Evolutionary conservation across 2,113 vertebrate species (phyloP), one percentile per base, ranked within the genome.

Genomic region (Anhinga rufa): DNA sequence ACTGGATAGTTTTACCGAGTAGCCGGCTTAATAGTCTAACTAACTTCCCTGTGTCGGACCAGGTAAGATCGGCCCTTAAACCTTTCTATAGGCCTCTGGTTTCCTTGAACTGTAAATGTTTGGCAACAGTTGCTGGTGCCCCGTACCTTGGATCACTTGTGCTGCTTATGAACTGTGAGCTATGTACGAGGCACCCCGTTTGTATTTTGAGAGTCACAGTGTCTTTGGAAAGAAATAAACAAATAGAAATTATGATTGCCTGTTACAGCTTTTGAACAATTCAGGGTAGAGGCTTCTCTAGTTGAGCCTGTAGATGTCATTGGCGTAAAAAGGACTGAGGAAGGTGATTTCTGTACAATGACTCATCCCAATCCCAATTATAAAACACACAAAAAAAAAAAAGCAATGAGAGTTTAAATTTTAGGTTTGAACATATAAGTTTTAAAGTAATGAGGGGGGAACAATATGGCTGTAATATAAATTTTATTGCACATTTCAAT

Each of bases 401-500:
- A 77, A 22, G 9, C 32, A 82, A 24, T 36, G 29, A 1, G 9
- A 66, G 6, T 79, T 92, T 89, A 84, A 58, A 64, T 91, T 95
- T 89, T 69, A 82, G 12, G 22, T 84, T 94, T 91, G 65, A 94
- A 40, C 38, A 8, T 64, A 3, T 0, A 64, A 10, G 1, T 82
- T 95, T 93, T 89, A 29, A 95, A 93, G 70, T 77, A 82, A 92
- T 82, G 84, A 85, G 52, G 24, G 20, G 19, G 36, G 51, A 94
- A 61, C 65, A 82, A 10, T 92, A 85, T 82, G 78, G 74, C 62
- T 92, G 57, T 82, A 93, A 72, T 84, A 92, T 52, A 94, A 89
- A 80, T 89, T 92, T 96, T 93, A 95, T 82, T 92, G 83, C 74
- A 46, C 76, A 42, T 82, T 96, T 96, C 54, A 57, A 2, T 87